Evolutionary conservation across 2,113 vertebrate genomes (phyloP), one percentile per base, ranked within the genome.

Genomic region (Tapirus terrestris): DNA sequence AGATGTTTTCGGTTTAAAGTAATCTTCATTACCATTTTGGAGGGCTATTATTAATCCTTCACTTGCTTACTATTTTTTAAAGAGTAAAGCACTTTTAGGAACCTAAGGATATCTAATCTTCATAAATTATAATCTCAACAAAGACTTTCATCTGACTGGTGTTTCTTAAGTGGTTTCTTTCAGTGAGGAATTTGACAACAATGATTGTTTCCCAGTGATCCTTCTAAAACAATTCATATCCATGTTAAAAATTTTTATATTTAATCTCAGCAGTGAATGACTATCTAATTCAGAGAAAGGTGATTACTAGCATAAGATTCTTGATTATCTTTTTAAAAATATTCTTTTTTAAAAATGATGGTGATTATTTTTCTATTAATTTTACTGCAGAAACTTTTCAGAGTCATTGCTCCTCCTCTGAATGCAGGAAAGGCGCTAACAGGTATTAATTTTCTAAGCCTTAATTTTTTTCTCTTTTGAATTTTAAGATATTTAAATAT

Each of bases 301-400:
- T 67, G 36, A 68, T 68, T 51, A 82, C 63, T 80, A 94, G 43
- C 13, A 10, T 60, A 88, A 56, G 68, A 86, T 60, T 89, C n/a
- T 88, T 87, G 36, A 39, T 91, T 84, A 39, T 84, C 53, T 96
- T 92, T 73, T 79, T 31, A 67, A 92, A 87, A 80, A 80, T 58
- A 63, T 27, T 93, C 14, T 58, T 33, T 36, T 68, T 56, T 72
- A 36, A 87, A 81, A 68, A 70, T 92, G 17, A 93, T 93, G 36
- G 23, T 95, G 58, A 89, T 97, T 94, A 16, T 96, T 97, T 95
- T 97, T 45, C 61, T 96, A 70, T 98, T 77, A 51, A 90, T 97
- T 98, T 91, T 98, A 27, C 99, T 99, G 86, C 98, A 99, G 99
- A 99, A 99, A 98, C 99, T 99, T 85, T 99, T 99, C 98, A 99